phyloP scores from a whole-genome alignment of 1,140 invertebrate genomes.

The Ips nitidus region DNA sequence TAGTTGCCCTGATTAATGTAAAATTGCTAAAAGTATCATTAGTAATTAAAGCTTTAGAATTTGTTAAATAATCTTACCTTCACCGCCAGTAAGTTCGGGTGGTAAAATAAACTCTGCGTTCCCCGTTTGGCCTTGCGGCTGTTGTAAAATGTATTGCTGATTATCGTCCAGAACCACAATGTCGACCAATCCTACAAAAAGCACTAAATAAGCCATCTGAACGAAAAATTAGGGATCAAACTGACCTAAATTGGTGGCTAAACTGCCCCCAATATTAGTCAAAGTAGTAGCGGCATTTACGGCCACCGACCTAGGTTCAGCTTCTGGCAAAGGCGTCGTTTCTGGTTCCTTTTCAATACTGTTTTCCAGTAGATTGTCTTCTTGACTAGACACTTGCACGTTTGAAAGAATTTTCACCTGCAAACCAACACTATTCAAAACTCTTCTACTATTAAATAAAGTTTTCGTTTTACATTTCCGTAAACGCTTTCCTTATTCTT shows the following conservation, averaged over 20 bases:
- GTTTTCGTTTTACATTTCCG: too few relatives aligned
- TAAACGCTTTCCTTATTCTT: too few relatives aligned
- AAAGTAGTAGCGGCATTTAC: slow-evolving; percentile 55
- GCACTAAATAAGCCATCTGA: not conserved
- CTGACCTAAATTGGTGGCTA: slow-evolving; percentile 56
- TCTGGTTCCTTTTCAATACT: not conserved
- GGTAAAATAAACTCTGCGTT: slow-evolving; percentile 47
- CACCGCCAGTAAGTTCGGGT: slow-evolving; percentile 37
- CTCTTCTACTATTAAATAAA: too few relatives aligned
- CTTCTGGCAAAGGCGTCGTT: not conserved
- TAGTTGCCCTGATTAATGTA: too few relatives aligned
- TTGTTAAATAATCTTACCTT: slow-evolving; percentile 13
- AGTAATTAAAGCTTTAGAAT: too few relatives aligned
- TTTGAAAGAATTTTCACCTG: slow-evolving; percentile 48
- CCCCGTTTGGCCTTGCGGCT: slow-evolving; percentile 36
- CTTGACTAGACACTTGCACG: slow-evolving; percentile 40
- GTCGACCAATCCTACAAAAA: slow-evolving; percentile 56
- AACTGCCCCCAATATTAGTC: slow-evolving; percentile 58
- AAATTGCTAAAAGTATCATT: too few relatives aligned
- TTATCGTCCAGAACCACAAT: slow-evolving; percentile 59
- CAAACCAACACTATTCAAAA: not conserved
- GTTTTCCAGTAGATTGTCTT: slow-evolving; percentile 1
- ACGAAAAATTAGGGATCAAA: not conserved
- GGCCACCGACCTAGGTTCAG: slow-evolving; percentile 8
- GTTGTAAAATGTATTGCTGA: slow-evolving; percentile 52